phyloP scores from a whole-genome alignment of 1,140 invertebrate species.

The Hetaerina americana region DNA sequence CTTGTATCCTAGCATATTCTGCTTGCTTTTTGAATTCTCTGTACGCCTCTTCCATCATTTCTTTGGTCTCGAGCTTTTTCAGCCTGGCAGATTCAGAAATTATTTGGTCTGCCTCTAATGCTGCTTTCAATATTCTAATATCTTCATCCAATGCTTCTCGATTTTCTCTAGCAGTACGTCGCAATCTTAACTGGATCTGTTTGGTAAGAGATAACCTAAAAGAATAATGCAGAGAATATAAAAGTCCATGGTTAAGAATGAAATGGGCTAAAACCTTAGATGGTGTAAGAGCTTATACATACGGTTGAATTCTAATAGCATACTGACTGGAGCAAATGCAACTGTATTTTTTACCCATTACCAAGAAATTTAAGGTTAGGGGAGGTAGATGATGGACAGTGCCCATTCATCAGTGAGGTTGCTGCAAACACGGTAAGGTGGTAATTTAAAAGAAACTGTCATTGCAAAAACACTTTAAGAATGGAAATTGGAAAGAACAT shows the following conservation, averaged over 20 bases:
- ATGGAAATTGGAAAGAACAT: no score
- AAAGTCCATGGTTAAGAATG: not conserved
- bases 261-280: not conserved
- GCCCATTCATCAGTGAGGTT: no score
- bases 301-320: no score
- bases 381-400: no score
- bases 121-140: not conserved
- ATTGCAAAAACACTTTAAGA: no score
- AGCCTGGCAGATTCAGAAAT: not conserved
- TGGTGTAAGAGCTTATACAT: no score
- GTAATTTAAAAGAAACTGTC: no score
- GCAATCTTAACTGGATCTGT: not conserved
- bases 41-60: not conserved
- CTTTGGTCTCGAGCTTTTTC: not conserved
- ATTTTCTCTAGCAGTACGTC: not conserved
- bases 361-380: no score
- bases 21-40: not conserved
- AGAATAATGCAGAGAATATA: not conserved
- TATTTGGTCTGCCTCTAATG: not conserved
- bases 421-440: no score
- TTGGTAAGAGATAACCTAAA: not conserved
- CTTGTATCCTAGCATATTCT: not conserved
- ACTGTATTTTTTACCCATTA: no score
- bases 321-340: no score
- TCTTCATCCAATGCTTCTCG: not conserved